Base-by-base conservation (phyloP, 1,140 invertebrate species). In the Pantala flavescens region DNA sequence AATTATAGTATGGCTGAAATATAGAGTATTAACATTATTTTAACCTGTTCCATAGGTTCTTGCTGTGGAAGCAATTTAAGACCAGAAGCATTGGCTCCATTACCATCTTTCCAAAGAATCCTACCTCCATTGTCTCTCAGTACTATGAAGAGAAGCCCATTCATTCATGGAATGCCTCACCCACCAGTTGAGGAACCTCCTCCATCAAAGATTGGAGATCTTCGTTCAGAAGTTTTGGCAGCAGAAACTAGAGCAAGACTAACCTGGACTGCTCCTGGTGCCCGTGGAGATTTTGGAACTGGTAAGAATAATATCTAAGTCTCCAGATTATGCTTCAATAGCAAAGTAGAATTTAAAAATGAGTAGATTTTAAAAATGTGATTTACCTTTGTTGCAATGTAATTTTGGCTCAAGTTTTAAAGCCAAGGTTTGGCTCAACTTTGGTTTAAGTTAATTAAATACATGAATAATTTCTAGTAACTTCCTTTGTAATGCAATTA, bases 191-290 rank as follows among this genome's bases (percentile, higher is more conserved):
- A 12, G 70, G 55, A 42, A 24, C 43, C 55, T 14, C 75, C 78
- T 3, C 80, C 80, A 10, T 76, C 73, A 19, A 72, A 78, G 76
- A 77, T 81, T 70, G 85, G 84, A 14, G 85, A 87, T 79, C 77
- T 87, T 3, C 79, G 77, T 55, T 80, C 82, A 0, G 80, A 82
- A 70, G 75, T 84, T 3, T 74, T 83, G n/a, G 76, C 80, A 0
- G 78, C 79, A 43, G n/a, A 63, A n/a, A 73, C 77, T 7, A 83
- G 82, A 75, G 84, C 83, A 0, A 77, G 81, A 71, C 78, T 88
- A 0, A 79, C 79, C 0, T 88, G 86, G 86, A 87, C 86, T 7
- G 84, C 86, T 16, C 86, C 86, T 7, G 87, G 81, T 21, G 76
- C 80, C 84, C 77, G 85, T 84, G 81, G 84, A 12, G 73, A 74